Evolutionary conservation across 2,797 vertebrate genomes (phyloP), one percentile per base, ranked within the genome.

Genomic region (Intellagama lesueurii): DNA sequence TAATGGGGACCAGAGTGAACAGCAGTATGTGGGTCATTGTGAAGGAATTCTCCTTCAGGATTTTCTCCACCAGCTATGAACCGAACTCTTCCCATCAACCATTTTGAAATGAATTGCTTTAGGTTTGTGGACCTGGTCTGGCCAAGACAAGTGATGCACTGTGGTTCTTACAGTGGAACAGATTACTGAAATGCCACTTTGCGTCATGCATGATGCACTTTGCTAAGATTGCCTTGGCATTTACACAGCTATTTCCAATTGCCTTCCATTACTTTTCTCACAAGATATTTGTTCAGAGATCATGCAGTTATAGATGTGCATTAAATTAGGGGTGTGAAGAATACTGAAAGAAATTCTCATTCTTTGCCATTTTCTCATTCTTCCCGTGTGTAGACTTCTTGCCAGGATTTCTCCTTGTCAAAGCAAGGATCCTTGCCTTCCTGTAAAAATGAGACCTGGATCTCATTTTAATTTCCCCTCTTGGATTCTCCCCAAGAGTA

Each of bases 41-140:
- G 30, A 8, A 87, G 78, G 87, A 87, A 3, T 92, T 88, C 91
- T 85, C 87, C 90, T 89, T 81, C 75, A 6, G 32, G 90, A 60
- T 72, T 92, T 91, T 81, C 80, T 92, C 87, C 2, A 52, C 22
- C 77, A 64, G 83, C 44, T 0, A 78, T 64, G 40, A 32, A 90
- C 73, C 88, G 87, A 80, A 91, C 84, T 92, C 91, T 93, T n/a
- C 40, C 52, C 52, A 56, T 52, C 68, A 92, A 64, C 47, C 86
- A 93, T 77, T 30, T 30, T 66, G 81, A 91, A 92, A 89, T 93
- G 87, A 91, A 90, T 92, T 94, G 90, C 91, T 8, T 75, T 72
- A 47, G 81, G 94, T 91, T 91, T 85, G 76, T 94, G 83, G 52
- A 92, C 84, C 91, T 91, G 82, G 78, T 90, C 83, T 79, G 76